A percentile compares a stretch with the other conserved stretches of the same genome.
Conservation (phyloP, 1,140 invertebrate species). For the Drosophila murphyi region DNA sequence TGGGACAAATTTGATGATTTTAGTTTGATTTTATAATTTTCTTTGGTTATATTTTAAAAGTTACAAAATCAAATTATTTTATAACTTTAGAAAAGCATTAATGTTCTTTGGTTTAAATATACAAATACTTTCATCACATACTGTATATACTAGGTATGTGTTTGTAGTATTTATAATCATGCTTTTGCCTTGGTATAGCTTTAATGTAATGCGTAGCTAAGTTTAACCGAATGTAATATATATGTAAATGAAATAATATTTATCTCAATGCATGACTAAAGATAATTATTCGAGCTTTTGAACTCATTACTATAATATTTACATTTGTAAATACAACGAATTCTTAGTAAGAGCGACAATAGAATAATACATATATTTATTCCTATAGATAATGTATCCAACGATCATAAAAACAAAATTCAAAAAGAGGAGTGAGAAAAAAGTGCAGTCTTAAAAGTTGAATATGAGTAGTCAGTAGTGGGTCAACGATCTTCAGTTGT, state of each 20-base stretch:
- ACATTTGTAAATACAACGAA: not conserved
- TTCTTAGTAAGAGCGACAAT: too few relatives aligned
- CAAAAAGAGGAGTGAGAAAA: not conserved
- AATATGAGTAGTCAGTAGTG: not conserved
- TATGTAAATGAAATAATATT: not conserved
- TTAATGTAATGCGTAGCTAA: constrained; percentile 11
- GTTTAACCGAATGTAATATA: constrained; percentile 10
- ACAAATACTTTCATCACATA: not conserved
- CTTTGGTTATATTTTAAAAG: not conserved
- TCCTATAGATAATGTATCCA: not conserved
- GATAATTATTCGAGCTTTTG: not conserved
- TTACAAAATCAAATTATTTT: not conserved
- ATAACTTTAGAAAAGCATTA: not conserved
- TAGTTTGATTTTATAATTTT: not conserved
- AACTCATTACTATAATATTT: not conserved
- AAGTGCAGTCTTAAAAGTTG: constrained; percentile 13
- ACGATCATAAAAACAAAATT: not conserved
- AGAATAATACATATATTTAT: not conserved
- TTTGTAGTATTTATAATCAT: constrained; percentile 10
- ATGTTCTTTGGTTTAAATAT: not conserved
- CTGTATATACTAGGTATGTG: not conserved
- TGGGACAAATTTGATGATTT: not conserved
- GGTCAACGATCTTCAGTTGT: constrained; percentile 32
- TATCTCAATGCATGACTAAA: not conserved
- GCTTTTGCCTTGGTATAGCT: constrained; percentile 2